Evolutionary conservation across 2,113 vertebrate genomes (phyloP).

Genomic region (Nansenia antarctica): DNA sequence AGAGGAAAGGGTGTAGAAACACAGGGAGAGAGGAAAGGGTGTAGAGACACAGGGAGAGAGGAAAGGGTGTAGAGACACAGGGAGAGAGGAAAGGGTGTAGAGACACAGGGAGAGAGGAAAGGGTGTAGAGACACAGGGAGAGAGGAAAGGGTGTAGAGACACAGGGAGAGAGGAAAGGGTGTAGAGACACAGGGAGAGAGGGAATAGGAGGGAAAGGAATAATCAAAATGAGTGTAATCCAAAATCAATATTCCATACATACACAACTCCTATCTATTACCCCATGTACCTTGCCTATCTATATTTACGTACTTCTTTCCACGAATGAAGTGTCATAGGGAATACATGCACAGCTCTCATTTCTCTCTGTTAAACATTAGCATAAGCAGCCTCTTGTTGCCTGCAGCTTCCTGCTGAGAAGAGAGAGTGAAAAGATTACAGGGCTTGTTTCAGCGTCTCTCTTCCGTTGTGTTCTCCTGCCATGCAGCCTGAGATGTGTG

Average conservation of each 20-base stretch:
- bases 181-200: neutral
- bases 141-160: neutral
- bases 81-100: neutral
- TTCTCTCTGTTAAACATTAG: slow-evolving; percentile 4
- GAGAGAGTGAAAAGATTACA: slow-evolving; percentile 30
- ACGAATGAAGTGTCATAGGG: neutral
- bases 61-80: neutral
- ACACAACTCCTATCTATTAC: slow-evolving; percentile 25
- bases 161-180: neutral
- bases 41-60: neutral
- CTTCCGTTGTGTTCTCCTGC: slow-evolving; percentile 24
- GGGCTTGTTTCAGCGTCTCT: too few relatives aligned
- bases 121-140: neutral
- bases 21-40: neutral
- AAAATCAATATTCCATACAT: slow-evolving; percentile 37
- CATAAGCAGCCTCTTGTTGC: slow-evolving; percentile 14
- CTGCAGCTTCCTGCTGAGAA: slow-evolving; percentile 33
- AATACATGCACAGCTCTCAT: neutral
- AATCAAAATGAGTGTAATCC: slow-evolving; percentile 16
- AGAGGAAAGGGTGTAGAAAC: neutral
- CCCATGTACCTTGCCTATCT: slow-evolving; percentile 7
- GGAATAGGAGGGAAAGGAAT: too few relatives aligned
- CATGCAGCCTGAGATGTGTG: slow-evolving; percentile 7
- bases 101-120: neutral
- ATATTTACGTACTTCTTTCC: slow-evolving; percentile 9